Conservation (phyloP, 2,113 vertebrate genomes). For the Bambusicola thoracicus region DNA sequence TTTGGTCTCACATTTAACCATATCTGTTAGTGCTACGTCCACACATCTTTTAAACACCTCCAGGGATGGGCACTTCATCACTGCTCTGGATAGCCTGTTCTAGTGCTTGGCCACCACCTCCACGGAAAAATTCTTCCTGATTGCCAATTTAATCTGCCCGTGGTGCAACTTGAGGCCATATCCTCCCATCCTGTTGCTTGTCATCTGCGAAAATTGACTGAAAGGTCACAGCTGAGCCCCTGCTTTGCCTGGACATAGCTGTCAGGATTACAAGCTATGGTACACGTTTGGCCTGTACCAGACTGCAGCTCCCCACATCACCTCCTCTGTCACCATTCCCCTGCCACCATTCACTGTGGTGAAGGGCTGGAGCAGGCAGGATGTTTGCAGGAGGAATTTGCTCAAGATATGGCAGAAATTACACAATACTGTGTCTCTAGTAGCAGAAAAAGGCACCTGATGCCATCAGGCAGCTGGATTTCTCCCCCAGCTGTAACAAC, state of each 20-base stretch:
- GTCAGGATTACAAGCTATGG: rapidly evolving
- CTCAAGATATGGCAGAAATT: neutral
- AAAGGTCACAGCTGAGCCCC: neutral
- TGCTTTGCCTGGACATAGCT: neutral
- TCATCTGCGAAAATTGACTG: neutral
- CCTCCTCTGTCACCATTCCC: neutral
- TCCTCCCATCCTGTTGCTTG: neutral
- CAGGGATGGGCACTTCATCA: neutral
- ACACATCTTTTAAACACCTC: neutral
- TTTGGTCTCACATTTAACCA: neutral
- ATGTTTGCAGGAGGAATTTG: neutral
- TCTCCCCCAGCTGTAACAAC: neutral
- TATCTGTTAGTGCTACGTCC: neutral
- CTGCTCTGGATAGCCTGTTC: neutral
- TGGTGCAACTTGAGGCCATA: neutral
- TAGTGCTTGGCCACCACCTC: neutral
- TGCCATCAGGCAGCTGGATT: neutral
- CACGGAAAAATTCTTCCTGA: neutral
- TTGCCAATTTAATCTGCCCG: neutral
- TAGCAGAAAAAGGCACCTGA: neutral
- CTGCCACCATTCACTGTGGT: neutral
- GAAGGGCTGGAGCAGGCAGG: neutral
- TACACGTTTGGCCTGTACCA: neutral
- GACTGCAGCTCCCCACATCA: no score
- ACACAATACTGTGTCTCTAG: neutral